Evolutionary conservation across 2,888 invertebrate species (phyloP).

Genomic region (Xestia c-nigrum): DNA sequence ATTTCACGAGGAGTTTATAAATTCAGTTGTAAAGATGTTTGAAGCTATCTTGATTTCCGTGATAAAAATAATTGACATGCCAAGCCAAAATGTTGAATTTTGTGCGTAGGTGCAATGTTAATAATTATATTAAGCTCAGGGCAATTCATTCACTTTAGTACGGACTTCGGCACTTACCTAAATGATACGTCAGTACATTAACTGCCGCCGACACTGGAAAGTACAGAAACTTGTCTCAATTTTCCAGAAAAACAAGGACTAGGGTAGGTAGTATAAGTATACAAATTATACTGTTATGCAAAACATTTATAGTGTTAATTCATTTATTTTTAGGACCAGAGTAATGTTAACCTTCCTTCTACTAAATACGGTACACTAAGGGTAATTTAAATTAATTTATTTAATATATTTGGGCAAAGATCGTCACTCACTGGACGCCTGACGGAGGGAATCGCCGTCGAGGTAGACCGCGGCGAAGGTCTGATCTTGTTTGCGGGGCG

Average conservation of each 20-base stretch:
- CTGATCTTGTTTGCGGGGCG: no score
- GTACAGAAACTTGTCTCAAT: slow-evolving; percentile 38
- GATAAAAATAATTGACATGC: slow-evolving; percentile 30
- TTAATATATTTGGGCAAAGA: no score
- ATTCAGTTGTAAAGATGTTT: background rate
- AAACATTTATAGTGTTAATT: no score
- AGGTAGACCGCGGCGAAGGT: no score
- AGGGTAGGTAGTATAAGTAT: background rate
- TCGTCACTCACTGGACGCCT: no score
- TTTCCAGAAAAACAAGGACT: slow-evolving; percentile 4
- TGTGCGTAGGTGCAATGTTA: slow-evolving; percentile 25
- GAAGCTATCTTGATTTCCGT: background rate
- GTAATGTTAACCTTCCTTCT: background rate
- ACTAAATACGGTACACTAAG: no score
- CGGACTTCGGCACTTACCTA: slow-evolving; percentile 39
- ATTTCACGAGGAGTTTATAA: background rate
- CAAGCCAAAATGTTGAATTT: slow-evolving; percentile 10
- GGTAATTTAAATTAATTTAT: no score
- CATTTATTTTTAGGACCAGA: no score
- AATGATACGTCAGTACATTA: slow-evolving; percentile 45
- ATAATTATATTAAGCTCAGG: slow-evolving; percentile 1
- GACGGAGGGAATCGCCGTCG: no score
- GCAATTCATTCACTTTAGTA: slow-evolving; percentile 31
- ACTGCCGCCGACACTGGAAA: slow-evolving; percentile 44
- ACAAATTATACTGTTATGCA: background rate